Evolutionary conservation across 2,113 vertebrate species (phyloP).

Genomic region (Lanius ludovicianus): DNA sequence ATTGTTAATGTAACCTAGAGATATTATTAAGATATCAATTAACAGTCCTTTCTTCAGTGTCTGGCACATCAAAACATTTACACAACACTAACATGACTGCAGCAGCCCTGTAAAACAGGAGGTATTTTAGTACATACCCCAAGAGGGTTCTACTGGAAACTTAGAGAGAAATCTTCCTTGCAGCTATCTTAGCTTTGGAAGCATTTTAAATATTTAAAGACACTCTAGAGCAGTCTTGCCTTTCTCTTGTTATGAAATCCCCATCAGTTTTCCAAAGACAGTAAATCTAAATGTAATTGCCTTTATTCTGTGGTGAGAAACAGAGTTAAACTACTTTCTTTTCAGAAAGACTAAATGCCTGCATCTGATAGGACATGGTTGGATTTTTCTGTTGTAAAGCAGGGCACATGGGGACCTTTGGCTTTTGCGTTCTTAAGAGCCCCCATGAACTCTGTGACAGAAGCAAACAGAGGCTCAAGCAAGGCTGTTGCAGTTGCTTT

Average conservation of each 20-base stretch:
- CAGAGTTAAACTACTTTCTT: not conserved
- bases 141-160: not conserved
- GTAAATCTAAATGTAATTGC: not conserved
- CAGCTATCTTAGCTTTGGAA: not conserved
- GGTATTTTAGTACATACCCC: not conserved
- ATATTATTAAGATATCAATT: slow-evolving; percentile 1
- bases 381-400: not conserved
- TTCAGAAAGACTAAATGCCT: not conserved
- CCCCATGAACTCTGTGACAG: not conserved
- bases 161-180: not conserved
- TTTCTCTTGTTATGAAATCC: not conserved
- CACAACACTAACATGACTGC: not conserved
- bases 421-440: not conserved
- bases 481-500: not conserved
- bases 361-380: no score
- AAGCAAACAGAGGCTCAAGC: not conserved
- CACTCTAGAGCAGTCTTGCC: not conserved
- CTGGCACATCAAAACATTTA: not conserved
- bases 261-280: not conserved
- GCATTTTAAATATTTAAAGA: not conserved
- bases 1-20: not conserved
- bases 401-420: rapidly evolving
- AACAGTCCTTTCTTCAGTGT: not conserved
- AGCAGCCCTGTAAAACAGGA: not conserved
- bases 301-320: not conserved